Base-by-base conservation (phyloP, 1,140 invertebrate species). In the Nylanderia fulva region DNA sequence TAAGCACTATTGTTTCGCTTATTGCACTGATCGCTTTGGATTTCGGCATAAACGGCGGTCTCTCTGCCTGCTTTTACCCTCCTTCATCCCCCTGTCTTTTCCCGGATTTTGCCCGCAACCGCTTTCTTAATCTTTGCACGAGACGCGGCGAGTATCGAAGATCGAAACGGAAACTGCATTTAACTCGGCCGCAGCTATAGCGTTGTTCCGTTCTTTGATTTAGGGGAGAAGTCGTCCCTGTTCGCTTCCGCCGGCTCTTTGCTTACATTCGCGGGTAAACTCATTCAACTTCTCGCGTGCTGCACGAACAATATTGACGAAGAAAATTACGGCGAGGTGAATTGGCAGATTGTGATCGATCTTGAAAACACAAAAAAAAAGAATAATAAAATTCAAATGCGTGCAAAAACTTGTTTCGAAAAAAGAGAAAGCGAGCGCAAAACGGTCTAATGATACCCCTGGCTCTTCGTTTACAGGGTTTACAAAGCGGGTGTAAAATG, bases 1-100 rank as follows among this genome's bases (percentile, higher is more conserved):
- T 84, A 90, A 90, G 86, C 88, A 90, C 91, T 88, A 91, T 92
- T 91, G 90, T 91, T 91, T 92, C 89, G 86, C 82, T 91, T 88
- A 90, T 90, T 90, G 91, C 89, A 76, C 76, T 88, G 85, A 92
- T 92, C 86, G 88, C 90, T 90, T 91, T 87, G 79, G 76, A 88
- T 88, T 84, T 90, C 84, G 86, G 84, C 85, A 85, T 90, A 90
- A 88, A 84, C 89, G 71, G 13, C 45, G 8, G 9, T n/a, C n/a
- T 2, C 1, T 60, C n/a, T 27, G 2, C 63, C 42, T 72, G 63
- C 76, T 71, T 52, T 68, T 52, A 18, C 64, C 33, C 33, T 11
- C 33, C 64, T 15, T 36, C n/a, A n/a, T n/a, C n/a, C n/a, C n/a
- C n/a, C 76, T 36, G 4, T 21, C 29, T 54, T 24, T 61, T 13